A percentile compares a stretch with the other conserved stretches of the same genome.
Conservation (phyloP, 2,113 vertebrate genomes). For the Calyptommatus sinebrachiatus region DNA sequence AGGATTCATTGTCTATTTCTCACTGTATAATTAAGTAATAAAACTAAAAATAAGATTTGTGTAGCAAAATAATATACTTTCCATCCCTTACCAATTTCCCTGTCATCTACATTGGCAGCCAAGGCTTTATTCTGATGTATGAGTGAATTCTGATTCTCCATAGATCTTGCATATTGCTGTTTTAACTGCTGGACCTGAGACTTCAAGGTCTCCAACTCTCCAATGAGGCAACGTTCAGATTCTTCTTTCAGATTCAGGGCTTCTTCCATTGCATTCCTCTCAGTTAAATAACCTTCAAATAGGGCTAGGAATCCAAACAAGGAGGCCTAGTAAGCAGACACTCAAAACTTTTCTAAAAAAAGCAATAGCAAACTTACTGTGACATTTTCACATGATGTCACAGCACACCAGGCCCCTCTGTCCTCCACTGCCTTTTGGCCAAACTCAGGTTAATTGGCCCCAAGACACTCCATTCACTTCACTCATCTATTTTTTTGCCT, state of each 20-base stretch:
- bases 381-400: neutral
- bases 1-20: no score
- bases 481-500: no score
- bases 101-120: constrained; percentile 65
- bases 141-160: constrained; percentile 44
- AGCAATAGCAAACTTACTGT: neutral
- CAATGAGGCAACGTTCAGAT: constrained; percentile 77
- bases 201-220: constrained; percentile 81
- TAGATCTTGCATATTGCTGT: constrained; percentile 58
- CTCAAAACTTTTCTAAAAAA: constrained; percentile 10
- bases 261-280: constrained; percentile 82
- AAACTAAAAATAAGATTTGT: no score
- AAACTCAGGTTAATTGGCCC: no score
- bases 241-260: constrained; percentile 81
- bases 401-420: no score
- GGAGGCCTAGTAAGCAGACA: neutral
- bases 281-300: constrained; percentile 84
- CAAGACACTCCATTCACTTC: no score
- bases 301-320: constrained; percentile 73
- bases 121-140: constrained; percentile 67
- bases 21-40: no score
- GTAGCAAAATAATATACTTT: neutral
- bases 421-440: no score
- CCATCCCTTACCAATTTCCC: constrained; percentile 57
- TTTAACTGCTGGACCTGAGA: constrained; percentile 69